Evolutionary conservation across 2,797 vertebrate genomes (phyloP).

Genomic region (Leptodactylus fallax): DNA sequence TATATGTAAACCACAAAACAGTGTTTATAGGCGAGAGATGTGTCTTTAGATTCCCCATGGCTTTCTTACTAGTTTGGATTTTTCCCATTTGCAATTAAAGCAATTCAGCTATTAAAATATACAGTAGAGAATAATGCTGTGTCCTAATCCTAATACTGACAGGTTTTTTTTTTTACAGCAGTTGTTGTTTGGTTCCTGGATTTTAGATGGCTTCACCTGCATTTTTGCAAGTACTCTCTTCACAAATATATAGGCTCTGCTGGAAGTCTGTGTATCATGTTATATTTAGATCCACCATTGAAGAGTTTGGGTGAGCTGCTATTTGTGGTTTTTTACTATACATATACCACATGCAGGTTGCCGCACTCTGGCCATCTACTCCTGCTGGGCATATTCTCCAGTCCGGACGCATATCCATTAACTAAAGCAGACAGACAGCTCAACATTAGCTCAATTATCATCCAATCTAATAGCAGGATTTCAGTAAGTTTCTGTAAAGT

Average conservation of each 20-base stretch:
- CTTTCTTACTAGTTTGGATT: no score
- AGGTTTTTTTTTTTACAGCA: background rate
- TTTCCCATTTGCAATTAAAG: background rate
- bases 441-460: no score
- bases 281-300: background rate
- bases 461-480: background rate
- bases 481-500: background rate
- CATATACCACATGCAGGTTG: no score
- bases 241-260: background rate
- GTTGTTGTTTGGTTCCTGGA: background rate
- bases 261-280: background rate
- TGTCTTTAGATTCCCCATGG: no score
- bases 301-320: background rate
- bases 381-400: background rate
- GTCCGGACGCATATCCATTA: background rate
- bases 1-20: no score
- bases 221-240: background rate
- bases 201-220: background rate
- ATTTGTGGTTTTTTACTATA: no score
- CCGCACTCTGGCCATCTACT: no score
- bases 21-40: no score
- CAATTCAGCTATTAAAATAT: background rate
- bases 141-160: background rate
- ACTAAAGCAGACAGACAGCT: background rate
- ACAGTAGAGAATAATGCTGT: background rate